These are phyloP conservation scores for Gastrophysa polygoni DNA, from an alignment of 2,888 invertebrate species.

Conservation along the genomic window DNA sequence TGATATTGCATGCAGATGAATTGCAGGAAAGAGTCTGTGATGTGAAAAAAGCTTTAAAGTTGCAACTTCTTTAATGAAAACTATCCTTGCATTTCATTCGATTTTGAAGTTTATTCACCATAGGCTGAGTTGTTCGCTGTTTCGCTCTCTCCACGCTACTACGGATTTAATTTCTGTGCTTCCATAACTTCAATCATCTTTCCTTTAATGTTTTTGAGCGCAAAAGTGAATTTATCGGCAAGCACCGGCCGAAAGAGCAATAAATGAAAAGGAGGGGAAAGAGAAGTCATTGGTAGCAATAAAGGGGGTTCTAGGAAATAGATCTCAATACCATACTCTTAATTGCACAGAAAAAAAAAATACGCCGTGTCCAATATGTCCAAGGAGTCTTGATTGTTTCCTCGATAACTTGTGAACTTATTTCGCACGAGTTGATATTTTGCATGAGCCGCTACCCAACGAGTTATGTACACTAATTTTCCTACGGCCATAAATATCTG, in stretches of 20 bases:
- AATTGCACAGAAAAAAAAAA: too few relatives aligned
- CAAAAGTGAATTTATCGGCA: slow-evolving; percentile 60
- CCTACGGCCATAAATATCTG: too few relatives aligned
- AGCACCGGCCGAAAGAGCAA: slow-evolving; percentile 58
- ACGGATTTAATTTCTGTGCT: slow-evolving; percentile 58
- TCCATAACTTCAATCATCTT: slow-evolving; percentile 60
- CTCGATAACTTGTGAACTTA: too few relatives aligned
- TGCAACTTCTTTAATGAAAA: not conserved
- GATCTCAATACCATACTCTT: too few relatives aligned
- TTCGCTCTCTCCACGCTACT: slow-evolving; percentile 19
- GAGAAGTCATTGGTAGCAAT: not conserved
- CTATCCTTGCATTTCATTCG: not conserved
- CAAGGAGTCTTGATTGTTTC: too few relatives aligned
- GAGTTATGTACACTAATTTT: too few relatives aligned
- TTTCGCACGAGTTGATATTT: too few relatives aligned
- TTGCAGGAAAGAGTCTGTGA: too few relatives aligned
- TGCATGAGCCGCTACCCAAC: too few relatives aligned
- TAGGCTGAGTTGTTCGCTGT: not conserved
- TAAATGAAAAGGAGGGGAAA: slow-evolving; percentile 43
- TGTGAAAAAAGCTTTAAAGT: not conserved
- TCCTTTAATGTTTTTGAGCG: slow-evolving; percentile 57
- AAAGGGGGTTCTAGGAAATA: too few relatives aligned
- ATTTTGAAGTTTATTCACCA: not conserved
- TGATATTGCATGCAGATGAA: too few relatives aligned
- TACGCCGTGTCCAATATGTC: too few relatives aligned